Percentiles rank a stretch among this genome's conserved stretches.
Conservation (phyloP, 2,113 vertebrate species). For the Aegithalos caudatus region DNA sequence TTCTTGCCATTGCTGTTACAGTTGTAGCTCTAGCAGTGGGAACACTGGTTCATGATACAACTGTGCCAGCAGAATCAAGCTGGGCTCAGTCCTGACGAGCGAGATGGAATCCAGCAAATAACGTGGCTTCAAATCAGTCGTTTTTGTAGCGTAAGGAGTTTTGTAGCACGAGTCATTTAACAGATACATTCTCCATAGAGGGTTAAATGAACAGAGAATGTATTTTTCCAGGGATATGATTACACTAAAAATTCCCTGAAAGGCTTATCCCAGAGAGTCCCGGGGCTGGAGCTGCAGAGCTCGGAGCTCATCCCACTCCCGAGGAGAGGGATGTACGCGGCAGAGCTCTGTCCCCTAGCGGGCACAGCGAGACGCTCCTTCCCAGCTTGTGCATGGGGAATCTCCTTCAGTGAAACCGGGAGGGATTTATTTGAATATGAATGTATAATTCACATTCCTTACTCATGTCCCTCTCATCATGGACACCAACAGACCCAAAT, state of each 20-base stretch:
- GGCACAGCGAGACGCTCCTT: not conserved
- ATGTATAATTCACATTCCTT: not conserved
- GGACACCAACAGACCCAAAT: not conserved
- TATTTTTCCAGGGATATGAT: not conserved
- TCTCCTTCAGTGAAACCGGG: not conserved
- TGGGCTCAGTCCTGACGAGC: not conserved
- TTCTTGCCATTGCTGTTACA: not conserved
- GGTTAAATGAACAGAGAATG: not conserved
- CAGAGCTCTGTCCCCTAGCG: constrained; percentile 41
- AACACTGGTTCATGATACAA: not conserved
- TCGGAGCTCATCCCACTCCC: not conserved
- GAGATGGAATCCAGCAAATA: not conserved
- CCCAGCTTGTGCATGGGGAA: not conserved
- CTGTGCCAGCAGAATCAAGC: not conserved
- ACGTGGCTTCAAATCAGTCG: accelerated
- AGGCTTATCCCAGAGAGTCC: not conserved
- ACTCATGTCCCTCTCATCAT: too few species aligned
- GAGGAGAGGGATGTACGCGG: not conserved
- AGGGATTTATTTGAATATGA: not conserved
- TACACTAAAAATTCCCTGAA: not conserved
- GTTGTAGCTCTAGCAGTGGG: not conserved
- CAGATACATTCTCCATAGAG: not conserved
- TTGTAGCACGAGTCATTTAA: not conserved
- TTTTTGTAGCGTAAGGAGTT: not conserved
- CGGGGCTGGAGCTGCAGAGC: not conserved